Evolutionary conservation across 2,113 vertebrate species (phyloP).

Genomic region (Origma solitaria): DNA sequence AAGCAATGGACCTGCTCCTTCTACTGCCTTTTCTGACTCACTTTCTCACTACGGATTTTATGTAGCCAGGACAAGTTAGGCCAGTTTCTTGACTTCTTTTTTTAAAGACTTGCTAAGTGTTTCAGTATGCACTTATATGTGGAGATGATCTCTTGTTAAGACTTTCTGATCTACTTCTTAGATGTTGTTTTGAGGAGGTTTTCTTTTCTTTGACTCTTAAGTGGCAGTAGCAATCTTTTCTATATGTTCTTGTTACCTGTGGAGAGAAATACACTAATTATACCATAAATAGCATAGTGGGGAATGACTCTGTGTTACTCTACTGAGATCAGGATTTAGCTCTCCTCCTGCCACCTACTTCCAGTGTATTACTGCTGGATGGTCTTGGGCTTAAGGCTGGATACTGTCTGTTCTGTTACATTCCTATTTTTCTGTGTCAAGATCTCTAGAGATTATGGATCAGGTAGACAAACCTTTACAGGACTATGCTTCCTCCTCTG

Average conservation of each 20-base stretch:
- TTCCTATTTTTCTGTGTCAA: not conserved
- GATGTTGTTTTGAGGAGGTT: not conserved
- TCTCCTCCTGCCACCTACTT: not conserved
- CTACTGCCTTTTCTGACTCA: not conserved
- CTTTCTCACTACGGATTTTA: not conserved
- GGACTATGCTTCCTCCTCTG: not conserved
- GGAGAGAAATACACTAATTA: not conserved
- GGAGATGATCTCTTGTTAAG: not conserved
- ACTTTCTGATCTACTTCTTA: not conserved
- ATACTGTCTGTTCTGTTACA: not conserved
- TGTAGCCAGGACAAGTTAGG: not conserved
- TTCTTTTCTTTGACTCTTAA: not conserved
- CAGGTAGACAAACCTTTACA: not conserved
- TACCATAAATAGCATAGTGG: not conserved
- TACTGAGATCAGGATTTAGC: not conserved
- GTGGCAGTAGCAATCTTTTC: not conserved
- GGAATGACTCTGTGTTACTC: not conserved
- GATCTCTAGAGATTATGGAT: not conserved
- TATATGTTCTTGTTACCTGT: not conserved
- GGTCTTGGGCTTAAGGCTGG: not conserved
- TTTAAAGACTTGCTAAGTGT: not conserved
- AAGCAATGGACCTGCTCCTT: not conserved
- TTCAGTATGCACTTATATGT: not conserved
- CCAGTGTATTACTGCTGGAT: not conserved
- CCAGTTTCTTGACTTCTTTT: not conserved